A percentile compares a stretch with the other conserved stretches of the same genome.
phyloP scores from a whole-genome alignment of 2,113 vertebrate genomes.

The Entelurus aequoreus region DNA sequence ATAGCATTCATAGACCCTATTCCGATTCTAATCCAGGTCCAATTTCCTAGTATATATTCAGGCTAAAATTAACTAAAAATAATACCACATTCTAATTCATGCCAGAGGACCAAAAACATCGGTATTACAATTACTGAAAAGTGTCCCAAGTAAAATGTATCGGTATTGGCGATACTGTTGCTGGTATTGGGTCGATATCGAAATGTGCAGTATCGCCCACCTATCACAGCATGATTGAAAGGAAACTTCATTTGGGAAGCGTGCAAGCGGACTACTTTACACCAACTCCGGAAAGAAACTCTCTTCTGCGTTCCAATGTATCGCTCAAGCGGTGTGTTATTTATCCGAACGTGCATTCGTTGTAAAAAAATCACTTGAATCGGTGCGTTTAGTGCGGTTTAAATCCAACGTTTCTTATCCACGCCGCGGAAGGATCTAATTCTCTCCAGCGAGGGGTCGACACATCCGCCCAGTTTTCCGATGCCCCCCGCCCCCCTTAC shows the following conservation, averaged over 20 bases:
- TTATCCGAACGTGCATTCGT: background rate
- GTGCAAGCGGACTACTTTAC: conserved; percentile 69
- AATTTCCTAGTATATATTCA: too few relatives aligned
- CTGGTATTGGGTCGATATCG: too few relatives aligned
- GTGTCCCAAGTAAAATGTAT: too few relatives aligned
- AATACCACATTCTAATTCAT: too few relatives aligned
- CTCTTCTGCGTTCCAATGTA: background rate
- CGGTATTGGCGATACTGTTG: too few relatives aligned
- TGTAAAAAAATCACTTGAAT: background rate
- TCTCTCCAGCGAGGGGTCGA: conserved; percentile 67
- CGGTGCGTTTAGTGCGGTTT: background rate
- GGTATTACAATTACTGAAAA: too few relatives aligned
- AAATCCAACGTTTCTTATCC: conserved; percentile 2
- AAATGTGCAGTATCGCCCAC: conserved; percentile 32
- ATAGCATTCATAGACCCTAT: too few relatives aligned
- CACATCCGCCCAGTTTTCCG: conserved; percentile 86
- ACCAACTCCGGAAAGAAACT: conserved; percentile 36
- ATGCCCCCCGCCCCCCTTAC: conserved; percentile 67
- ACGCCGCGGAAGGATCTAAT: conserved; percentile 75
- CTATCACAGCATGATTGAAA: conserved; percentile 71
- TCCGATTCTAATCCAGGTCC: too few relatives aligned
- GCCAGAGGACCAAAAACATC: too few relatives aligned
- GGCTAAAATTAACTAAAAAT: too few relatives aligned
- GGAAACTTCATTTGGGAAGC: conserved; percentile 76
- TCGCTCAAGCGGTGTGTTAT: accelerated